A percentile compares a stretch with the other conserved stretches of the same genome.
phyloP scores from a whole-genome alignment of 2,888 invertebrate species.

The Agapetus fuscipes region DNA sequence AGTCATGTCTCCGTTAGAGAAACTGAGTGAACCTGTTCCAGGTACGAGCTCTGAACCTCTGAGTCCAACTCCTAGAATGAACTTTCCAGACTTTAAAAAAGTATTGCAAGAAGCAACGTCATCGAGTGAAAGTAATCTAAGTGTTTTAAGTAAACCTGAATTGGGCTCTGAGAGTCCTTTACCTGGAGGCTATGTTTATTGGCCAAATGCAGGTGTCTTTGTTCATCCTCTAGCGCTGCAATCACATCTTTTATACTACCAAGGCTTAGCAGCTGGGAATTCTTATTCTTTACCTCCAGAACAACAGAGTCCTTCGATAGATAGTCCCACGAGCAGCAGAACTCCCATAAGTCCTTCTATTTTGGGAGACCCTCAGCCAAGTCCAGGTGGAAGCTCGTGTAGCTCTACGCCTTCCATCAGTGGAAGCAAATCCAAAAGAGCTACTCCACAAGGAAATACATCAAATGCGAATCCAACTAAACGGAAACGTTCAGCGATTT shows the following conservation, averaged over 20 bases:
- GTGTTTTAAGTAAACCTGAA: slow-evolving; percentile 29
- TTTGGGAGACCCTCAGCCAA: slow-evolving; percentile 32
- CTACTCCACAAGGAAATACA: slow-evolving; percentile 24
- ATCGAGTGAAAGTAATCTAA: slow-evolving; percentile 22
- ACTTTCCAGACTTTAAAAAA: slow-evolving; percentile 37
- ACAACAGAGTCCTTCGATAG: slow-evolving; percentile 29
- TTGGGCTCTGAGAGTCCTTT: slow-evolving; percentile 33
- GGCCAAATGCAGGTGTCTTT: slow-evolving; percentile 61
- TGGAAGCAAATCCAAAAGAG: slow-evolving; percentile 22
- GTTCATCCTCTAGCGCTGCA: slow-evolving; percentile 66
- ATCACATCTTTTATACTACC: slow-evolving; percentile 64
- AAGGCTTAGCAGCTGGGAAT: slow-evolving; percentile 53
- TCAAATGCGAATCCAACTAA: slow-evolving; percentile 43
- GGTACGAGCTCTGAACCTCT: slow-evolving; percentile 22
- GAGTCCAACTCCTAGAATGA: slow-evolving; percentile 34
- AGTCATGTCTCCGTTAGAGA: background rate
- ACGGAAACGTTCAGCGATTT: slow-evolving; percentile 72
- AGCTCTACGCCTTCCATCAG: slow-evolving; percentile 20
- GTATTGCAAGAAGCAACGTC: slow-evolving; percentile 31
- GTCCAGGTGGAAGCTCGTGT: slow-evolving; percentile 36
- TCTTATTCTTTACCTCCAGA: slow-evolving; percentile 29
- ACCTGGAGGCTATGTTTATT: slow-evolving; percentile 51
- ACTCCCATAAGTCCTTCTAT: slow-evolving; percentile 30
- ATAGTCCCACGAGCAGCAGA: slow-evolving; percentile 25
- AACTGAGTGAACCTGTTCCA: slow-evolving; percentile 16